Evolutionary conservation across 2,797 vertebrate genomes (phyloP), one percentile per base, ranked within the genome.

Genomic region (Pseudocheirus occidentalis): DNA sequence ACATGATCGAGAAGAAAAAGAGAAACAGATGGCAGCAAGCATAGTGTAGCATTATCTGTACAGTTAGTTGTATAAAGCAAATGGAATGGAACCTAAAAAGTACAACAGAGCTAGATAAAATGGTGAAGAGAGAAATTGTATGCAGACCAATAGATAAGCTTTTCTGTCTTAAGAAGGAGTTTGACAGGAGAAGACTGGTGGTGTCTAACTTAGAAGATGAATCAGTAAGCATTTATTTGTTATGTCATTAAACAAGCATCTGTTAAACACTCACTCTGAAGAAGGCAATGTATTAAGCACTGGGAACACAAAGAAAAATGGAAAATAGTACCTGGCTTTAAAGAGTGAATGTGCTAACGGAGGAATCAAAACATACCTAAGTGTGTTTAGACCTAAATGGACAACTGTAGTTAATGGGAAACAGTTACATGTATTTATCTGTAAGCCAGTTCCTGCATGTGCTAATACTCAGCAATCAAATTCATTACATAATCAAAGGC

Each of bases 21-120:
- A 31, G 50, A 95, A 94, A 91, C 0, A 96, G 96, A 96, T 97
- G 94, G 97, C 94, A 96, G 57, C 56, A 97, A 97, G 94, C 97
- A 94, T 92, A 95, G 93, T 1, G 0, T 97, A 92, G 96, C 93
- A 90, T 90, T 94, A 95, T 96, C 90, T 97, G 52, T 56, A 34
- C 56, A 95, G 97, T 91, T 97, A 97, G 95, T 94, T 95, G 94
- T 50, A 90, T 97, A 54, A 95, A 98, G 98, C 97, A 97, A 98
- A 93, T 97, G 94, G 94, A 97, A 96, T 96, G 96, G 97, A 96
- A 93, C 96, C 96, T 91, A 92, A 96, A 97, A 96, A 96, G 94
- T 21, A 0, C 91, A 96, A 93, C 62, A 93, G 40, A 96, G 92
- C 52, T 93, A 97, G 97, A 96, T 95, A 87, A 97, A 97, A 93